phyloP scores from a whole-genome alignment of 2,888 invertebrate species.

The Allophyes oxyacanthae region DNA sequence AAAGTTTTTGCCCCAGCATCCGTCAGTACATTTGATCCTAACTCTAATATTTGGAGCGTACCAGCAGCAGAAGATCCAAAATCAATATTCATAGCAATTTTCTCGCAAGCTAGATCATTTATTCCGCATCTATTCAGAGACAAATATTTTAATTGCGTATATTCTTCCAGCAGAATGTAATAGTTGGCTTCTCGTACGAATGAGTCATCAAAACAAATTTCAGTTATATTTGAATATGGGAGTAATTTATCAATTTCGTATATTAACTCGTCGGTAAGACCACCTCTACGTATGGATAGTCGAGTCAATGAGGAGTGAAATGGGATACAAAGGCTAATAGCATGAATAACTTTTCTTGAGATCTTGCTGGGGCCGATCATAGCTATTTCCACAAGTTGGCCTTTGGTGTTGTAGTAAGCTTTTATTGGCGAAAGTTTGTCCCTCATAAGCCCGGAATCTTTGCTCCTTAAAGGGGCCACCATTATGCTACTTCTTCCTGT shows the following conservation, averaged over 20 bases:
- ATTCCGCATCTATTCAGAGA: conserved; percentile 71
- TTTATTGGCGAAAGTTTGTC: too few relatives aligned
- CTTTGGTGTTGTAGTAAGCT: conserved; percentile 61
- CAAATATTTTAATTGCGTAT: conserved; percentile 63
- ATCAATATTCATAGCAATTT: conserved; percentile 60
- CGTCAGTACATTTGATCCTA: conserved; percentile 68
- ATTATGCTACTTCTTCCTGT: too few relatives aligned
- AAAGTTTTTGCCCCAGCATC: conserved; percentile 65
- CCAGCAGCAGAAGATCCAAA: conserved; percentile 49
- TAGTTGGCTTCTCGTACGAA: conserved; percentile 65
- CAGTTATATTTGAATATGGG: conserved; percentile 68
- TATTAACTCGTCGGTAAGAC: conserved; percentile 53
- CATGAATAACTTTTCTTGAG: conserved; percentile 62
- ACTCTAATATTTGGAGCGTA: conserved; percentile 62
- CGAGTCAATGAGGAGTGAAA: conserved; percentile 65
- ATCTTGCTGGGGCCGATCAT: conserved; percentile 56
- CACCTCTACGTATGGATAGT: conserved; percentile 59
- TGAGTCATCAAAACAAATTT: conserved; percentile 71
- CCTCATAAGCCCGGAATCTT: not conserved
- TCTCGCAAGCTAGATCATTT: conserved; percentile 59
- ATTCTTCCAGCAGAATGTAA: conserved; percentile 62
- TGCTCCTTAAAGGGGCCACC: too few relatives aligned
- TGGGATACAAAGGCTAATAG: conserved; percentile 64
- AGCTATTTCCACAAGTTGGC: conserved; percentile 63
- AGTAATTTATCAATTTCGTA: conserved; percentile 67